These are phyloP conservation scores for Scomberomorus guttatus DNA, from an alignment of 2,797 vertebrate species.

Conservation along the genomic window DNA sequence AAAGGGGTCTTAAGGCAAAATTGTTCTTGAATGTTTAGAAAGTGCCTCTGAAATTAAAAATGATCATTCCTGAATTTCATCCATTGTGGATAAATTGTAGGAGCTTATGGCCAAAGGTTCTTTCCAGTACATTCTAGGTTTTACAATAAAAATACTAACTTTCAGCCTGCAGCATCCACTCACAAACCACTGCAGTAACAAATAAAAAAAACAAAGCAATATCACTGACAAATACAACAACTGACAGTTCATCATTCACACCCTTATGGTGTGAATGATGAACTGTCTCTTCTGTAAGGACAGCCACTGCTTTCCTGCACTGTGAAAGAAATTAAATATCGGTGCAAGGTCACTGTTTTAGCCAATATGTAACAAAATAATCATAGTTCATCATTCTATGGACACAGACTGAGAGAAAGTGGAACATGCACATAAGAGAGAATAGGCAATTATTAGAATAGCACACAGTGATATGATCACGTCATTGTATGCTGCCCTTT, in stretches of 20 bases:
- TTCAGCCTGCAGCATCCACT: background rate
- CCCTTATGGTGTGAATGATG: background rate
- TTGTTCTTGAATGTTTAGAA: background rate
- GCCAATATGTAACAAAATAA: background rate
- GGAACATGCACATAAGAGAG: background rate
- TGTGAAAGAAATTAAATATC: background rate
- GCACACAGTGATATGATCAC: too few relatives aligned
- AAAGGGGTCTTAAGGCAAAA: background rate
- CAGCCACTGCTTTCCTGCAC: background rate
- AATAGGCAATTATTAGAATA: background rate
- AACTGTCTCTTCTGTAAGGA: background rate
- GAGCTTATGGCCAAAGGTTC: too few relatives aligned
- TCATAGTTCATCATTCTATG: background rate
- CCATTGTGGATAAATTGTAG: background rate
- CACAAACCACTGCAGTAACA: background rate
- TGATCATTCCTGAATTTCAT: background rate
- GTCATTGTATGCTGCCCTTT: background rate
- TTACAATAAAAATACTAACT: too few relatives aligned
- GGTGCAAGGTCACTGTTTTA: background rate
- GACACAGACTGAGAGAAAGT: background rate
- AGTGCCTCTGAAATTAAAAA: background rate
- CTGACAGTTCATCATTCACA: background rate
- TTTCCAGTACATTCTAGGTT: too few relatives aligned
- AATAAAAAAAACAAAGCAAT: slow-evolving; percentile 6
- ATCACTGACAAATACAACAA: background rate